A percentile compares a stretch with the other conserved stretches of the same genome.
phyloP scores from a whole-genome alignment of 2,113 vertebrate species.

The Puma concolor region DNA sequence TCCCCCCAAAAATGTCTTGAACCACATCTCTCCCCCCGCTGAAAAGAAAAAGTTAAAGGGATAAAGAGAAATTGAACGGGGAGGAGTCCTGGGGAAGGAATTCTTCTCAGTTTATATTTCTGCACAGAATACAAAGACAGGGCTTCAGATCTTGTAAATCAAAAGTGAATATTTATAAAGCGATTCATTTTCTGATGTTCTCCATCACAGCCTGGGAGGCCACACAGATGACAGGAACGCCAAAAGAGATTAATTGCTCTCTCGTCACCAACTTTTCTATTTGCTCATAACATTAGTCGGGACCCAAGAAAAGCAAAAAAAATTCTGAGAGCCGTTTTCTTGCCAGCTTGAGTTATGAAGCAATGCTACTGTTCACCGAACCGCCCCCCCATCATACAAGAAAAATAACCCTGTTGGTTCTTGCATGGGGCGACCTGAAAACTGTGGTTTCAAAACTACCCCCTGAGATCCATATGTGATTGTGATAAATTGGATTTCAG shows the following conservation, averaged over 20 bases:
- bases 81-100: slow-evolving; percentile 24
- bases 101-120: slow-evolving; percentile 34
- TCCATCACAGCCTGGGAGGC: slow-evolving; percentile 62
- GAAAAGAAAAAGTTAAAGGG: slow-evolving; percentile 40
- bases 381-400: slow-evolving; percentile 65
- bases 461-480: slow-evolving; percentile 47
- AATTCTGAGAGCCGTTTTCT: slow-evolving; percentile 56
- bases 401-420: slow-evolving; percentile 66
- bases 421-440: slow-evolving; percentile 69
- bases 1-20: slow-evolving; percentile 51
- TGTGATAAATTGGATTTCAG: slow-evolving; percentile 63
- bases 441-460: slow-evolving; percentile 41
- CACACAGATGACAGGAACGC: slow-evolving; percentile 66
- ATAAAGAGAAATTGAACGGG: slow-evolving; percentile 50
- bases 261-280: slow-evolving; percentile 72
- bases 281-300: slow-evolving; percentile 70
- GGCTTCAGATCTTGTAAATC: slow-evolving; percentile 72
- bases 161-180: slow-evolving; percentile 75
- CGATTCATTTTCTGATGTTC: slow-evolving; percentile 71
- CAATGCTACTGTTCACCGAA: slow-evolving; percentile 74
- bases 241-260: slow-evolving; percentile 73
- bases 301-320: slow-evolving; percentile 72
- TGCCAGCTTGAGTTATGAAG: slow-evolving; percentile 77
- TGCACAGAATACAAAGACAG: slow-evolving; percentile 60
- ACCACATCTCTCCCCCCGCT: neutral